Evolutionary conservation across 2,888 invertebrate species (phyloP), one percentile per base, ranked within the genome.

Genomic region (Oxyscelio sp.): DNA sequence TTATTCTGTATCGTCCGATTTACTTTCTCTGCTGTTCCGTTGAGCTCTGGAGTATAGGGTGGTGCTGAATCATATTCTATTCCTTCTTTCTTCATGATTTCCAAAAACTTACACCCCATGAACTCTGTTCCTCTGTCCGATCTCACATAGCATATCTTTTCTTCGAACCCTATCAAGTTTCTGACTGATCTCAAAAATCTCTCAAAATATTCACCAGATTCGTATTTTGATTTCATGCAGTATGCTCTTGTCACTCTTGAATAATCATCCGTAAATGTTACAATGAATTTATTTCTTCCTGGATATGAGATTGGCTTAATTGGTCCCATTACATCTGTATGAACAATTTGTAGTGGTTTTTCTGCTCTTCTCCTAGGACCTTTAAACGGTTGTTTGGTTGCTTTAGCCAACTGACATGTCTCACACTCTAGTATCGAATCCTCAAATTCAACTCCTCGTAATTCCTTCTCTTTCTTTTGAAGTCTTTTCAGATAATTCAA

Each of bases 251-350:
- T 81, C 31, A 80, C 59, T 61, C 87, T 84, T 0, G 85, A 87
- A 31, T 70, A 87, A 40, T 88, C 86, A 48, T 87, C 87, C 43
- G 85, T 59, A 54, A 85, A 85, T 8, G 70, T 82, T 4, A 27
- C 6, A 4, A 27, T 27, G 27, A 27, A 27, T 27, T 27, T 27
- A 6, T 27, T 27, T 27, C 9, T 75, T 6, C 48, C 17, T 24
- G 48, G 65, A 6, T 65, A 43, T 0, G 65, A 48, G 0, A 15
- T 15, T 4, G 65, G 65, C 9, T 63, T 63, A n/a, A 27, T 27
- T 27, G 27, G 27, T 6, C 27, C 27, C 27, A 27, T 27, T 3
- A 27, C 6, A 6, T 27, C 27, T 27, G 27, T 27, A 6, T 27
- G 27, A 4, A 27, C 6, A 27, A 27, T 27, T 6, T 27, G 27